Evolutionary conservation across 1,140 invertebrate species (phyloP).

Genomic region (Cataglyphis hispanica): DNA sequence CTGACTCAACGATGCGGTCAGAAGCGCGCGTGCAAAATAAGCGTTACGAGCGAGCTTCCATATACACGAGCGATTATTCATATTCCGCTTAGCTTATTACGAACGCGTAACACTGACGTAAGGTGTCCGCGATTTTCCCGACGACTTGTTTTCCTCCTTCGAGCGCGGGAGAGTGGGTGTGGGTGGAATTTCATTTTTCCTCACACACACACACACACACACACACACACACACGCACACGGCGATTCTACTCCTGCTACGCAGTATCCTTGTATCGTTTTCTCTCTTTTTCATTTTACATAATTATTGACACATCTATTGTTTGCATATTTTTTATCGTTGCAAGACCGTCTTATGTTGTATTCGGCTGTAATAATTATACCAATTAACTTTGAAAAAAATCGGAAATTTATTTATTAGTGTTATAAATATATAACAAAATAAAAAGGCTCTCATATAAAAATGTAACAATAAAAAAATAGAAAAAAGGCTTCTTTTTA

Average conservation of each 20-base stretch:
- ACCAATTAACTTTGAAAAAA: background rate
- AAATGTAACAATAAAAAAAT: too few relatives aligned
- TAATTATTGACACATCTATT: background rate
- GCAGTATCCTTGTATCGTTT: conserved; percentile 46
- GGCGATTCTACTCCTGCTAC: background rate
- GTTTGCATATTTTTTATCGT: conserved; percentile 7
- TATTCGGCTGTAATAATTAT: background rate
- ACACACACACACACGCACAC: too few relatives aligned
- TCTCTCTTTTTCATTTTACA: conserved; percentile 28
- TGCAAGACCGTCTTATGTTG: background rate
- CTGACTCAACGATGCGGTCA: conserved; percentile 52
- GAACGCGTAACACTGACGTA: conserved; percentile 59
- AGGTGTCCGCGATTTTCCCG: conserved; percentile 57
- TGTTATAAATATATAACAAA: too few relatives aligned
- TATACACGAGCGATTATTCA: conserved; percentile 34
- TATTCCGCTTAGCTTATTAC: conserved; percentile 49
- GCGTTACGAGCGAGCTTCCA: conserved; percentile 48
- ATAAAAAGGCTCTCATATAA: too few relatives aligned
- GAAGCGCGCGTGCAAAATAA: conserved; percentile 49
- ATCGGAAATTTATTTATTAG: too few relatives aligned
- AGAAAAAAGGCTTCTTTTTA: too few relatives aligned
- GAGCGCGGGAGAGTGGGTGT: conserved; percentile 35
- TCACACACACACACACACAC: too few relatives aligned
- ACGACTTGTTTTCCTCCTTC: conserved; percentile 55
- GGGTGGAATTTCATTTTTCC: conserved; percentile 44